Evolutionary conservation across 2,113 vertebrate genomes (phyloP), one percentile per base, ranked within the genome.

Genomic region (Xenus cinereus): DNA sequence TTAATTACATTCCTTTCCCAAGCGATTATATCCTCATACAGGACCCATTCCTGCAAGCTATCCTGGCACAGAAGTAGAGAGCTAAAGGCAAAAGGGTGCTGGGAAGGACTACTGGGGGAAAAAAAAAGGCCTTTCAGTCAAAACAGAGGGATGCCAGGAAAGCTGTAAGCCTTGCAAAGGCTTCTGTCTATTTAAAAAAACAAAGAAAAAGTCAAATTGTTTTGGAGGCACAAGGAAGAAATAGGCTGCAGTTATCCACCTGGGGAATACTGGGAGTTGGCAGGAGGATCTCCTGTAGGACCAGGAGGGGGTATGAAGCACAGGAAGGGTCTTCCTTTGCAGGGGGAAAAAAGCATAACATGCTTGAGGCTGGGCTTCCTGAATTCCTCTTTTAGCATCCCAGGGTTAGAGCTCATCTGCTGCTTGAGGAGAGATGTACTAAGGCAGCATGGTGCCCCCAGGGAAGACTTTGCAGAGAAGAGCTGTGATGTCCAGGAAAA

Each of bases 1-100:
- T 96, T 97, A 97, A 97, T 97, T 95, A 96, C 92, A 96, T 95
- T 97, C 95, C 88, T 96, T 96, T 96, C 90, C 96, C 93, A 96
- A 94, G 92, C 4, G 19, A 97, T 97, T 96, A 90, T 82, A 94
- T 87, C 66, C 95, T 89, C 48, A 50, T 72, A 75, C 50, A 96
- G 73, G 96, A 71, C 73, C 56, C 80, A 84, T 84, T 95, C 90
- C 95, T 97, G 88, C 90, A 90, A 96, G 92, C 90, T 90, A 81
- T 94, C 69, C 92, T 97, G 97, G 96, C 96, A 94, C 51, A 92
- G 39, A 84, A 84, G 90, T 73, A 94, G 73, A 83, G 50, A 84
- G 15, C 84, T 87, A 63, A 86, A 97, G 60, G 64, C 56, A 87
- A 69, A 93, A 87, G 32, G 84, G 66, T 66, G 35, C 45, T 96